Conservation (phyloP, 2,888 invertebrate species). For the Morpho helenor region DNA sequence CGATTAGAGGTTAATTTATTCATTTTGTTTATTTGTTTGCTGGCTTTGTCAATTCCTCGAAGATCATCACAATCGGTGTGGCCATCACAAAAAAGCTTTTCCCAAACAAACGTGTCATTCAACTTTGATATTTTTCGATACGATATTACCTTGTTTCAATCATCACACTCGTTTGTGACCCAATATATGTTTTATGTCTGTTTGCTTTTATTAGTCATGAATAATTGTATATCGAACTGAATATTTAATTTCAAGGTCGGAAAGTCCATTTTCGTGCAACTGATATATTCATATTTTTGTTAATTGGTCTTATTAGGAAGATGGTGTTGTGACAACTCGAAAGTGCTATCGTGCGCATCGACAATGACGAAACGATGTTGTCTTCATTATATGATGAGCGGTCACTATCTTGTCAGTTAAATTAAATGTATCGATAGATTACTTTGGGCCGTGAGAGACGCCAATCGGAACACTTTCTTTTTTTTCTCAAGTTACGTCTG, state of each 20-base stretch:
- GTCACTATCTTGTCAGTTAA: slow-evolving; percentile 78
- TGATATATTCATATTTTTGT: slow-evolving; percentile 53
- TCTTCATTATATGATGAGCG: slow-evolving; percentile 79
- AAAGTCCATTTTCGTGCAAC: slow-evolving; percentile 54
- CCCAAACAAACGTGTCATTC: slow-evolving; percentile 56
- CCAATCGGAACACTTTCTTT: slow-evolving; percentile 63
- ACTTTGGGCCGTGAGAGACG: slow-evolving; percentile 73
- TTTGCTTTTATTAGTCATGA: slow-evolving; percentile 40
- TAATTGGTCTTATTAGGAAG: slow-evolving; percentile 78
- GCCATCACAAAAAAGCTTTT: slow-evolving; percentile 49
- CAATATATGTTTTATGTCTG: slow-evolving; percentile 43
- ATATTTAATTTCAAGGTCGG: slow-evolving; percentile 40
- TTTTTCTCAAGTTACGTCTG: slow-evolving; percentile 30
- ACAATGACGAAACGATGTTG: slow-evolving; percentile 80
- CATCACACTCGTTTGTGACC: slow-evolving; percentile 51
- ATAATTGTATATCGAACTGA: slow-evolving; percentile 34
- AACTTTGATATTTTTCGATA: slow-evolving; percentile 72
- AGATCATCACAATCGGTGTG: slow-evolving; percentile 51
- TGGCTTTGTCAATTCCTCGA: slow-evolving; percentile 48
- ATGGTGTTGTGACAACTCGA: slow-evolving; percentile 77
- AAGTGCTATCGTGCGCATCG: slow-evolving; percentile 78
- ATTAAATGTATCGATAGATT: slow-evolving; percentile 79
- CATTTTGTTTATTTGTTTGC: slow-evolving; percentile 38
- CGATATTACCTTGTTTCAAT: slow-evolving; percentile 65
- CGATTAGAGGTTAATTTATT: too few relatives aligned